phyloP scores from a whole-genome alignment of 2,888 invertebrate genomes.

The Aquatica leii region DNA sequence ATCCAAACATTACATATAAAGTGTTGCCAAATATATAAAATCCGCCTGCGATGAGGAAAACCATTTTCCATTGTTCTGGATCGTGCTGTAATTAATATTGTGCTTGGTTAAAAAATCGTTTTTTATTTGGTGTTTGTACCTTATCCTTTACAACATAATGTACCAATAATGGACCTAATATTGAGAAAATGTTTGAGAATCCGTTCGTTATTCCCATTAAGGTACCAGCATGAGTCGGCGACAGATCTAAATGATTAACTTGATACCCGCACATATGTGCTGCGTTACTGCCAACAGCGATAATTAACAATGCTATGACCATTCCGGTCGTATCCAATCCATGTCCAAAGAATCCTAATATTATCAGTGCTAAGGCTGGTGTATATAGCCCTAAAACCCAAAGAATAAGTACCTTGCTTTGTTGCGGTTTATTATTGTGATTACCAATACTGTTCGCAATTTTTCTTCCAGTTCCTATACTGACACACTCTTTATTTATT shows the following conservation, averaged over 20 bases:
- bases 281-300: conserved; percentile 76
- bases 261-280: conserved; percentile 76
- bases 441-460: conserved; percentile 69
- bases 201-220: conserved; percentile 86
- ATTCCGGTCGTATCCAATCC: conserved; percentile 65
- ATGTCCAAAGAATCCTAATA: conserved; percentile 66
- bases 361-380: conserved; percentile 73
- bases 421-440: too few relatives aligned
- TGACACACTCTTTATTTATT: conserved; percentile 62
- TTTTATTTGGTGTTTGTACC: too few relatives aligned
- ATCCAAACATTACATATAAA: conserved; percentile 74
- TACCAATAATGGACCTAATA: conserved; percentile 76
- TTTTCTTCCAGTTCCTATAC: conserved; percentile 66
- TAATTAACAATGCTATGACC: conserved; percentile 68
- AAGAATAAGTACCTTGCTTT: neutral
- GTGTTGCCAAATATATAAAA: conserved; percentile 75
- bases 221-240: conserved; percentile 81
- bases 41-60: conserved; percentile 77
- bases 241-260: conserved; percentile 80
- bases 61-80: conserved; percentile 73
- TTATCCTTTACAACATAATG: conserved; percentile 71
- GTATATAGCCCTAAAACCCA: conserved; percentile 69
- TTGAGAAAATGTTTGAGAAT: conserved; percentile 75
- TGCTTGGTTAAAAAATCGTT: too few relatives aligned
- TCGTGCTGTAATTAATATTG: conserved; percentile 57